Conservation (phyloP, 2,797 vertebrate species). For the Halcyon badia region DNA sequence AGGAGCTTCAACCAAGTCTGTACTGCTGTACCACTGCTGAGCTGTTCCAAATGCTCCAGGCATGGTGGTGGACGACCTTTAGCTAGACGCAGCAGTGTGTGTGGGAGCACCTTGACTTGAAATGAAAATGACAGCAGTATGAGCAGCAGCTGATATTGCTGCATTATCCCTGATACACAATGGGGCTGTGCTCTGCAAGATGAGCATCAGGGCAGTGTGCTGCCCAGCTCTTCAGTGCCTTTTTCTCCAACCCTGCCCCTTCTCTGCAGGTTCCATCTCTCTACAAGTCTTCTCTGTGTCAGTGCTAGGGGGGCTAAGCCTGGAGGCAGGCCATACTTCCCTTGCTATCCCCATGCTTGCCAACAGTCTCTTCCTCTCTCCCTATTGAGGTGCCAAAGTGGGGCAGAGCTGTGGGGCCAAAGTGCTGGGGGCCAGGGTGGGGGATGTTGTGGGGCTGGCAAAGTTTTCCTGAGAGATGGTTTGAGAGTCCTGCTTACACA, state of each 20-base stretch:
- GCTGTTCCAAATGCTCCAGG: accelerated
- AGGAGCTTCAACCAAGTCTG: neutral
- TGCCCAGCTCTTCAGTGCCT: neutral
- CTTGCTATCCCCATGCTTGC: neutral
- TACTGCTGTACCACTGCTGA: neutral
- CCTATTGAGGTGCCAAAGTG: accelerated
- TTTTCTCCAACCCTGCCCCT: neutral
- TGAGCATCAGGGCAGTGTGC: accelerated
- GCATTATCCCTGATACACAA: neutral
- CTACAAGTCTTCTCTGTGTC: neutral
- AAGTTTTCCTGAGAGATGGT: neutral
- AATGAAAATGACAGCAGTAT: neutral
- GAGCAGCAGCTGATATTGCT: neutral
- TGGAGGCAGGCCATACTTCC: neutral
- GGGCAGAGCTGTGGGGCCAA: neutral
- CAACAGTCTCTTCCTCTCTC: neutral
- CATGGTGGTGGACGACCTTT: neutral
- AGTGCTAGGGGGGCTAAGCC: neutral
- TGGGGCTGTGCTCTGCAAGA: neutral
- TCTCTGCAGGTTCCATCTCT: neutral
- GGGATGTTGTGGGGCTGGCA: neutral
- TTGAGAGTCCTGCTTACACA: accelerated
- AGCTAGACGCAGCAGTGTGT: neutral
- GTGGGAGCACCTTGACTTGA: neutral
- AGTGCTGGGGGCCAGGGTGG: neutral